Evolutionary conservation across 2,113 vertebrate genomes (phyloP).

Genomic region (Cepphus grylle): DNA sequence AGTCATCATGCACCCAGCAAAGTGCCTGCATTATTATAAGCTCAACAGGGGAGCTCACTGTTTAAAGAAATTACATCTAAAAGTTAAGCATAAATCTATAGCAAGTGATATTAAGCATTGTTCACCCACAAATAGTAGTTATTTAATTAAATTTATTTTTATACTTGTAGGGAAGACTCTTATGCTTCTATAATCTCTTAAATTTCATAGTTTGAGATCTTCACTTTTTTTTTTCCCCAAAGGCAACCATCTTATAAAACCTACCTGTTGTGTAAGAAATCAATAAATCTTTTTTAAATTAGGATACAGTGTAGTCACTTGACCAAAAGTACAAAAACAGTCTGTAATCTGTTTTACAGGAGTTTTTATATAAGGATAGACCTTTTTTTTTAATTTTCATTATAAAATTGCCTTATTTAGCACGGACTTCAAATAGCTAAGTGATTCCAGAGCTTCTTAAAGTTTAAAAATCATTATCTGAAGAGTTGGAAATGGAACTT

Average conservation of each 20-base stretch:
- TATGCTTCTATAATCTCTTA: neutral
- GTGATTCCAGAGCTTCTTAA: neutral
- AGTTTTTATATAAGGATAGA: neutral
- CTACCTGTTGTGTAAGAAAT: neutral
- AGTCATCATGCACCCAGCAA: constrained; percentile 97
- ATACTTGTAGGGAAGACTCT: neutral
- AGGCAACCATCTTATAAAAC: neutral
- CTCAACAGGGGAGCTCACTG: constrained; percentile 97
- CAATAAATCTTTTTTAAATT: neutral
- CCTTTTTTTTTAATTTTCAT: neutral
- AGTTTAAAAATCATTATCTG: neutral
- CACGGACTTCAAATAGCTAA: neutral
- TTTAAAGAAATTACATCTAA: constrained; percentile 26
- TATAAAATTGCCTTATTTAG: neutral
- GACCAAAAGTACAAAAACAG: neutral
- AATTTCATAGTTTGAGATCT: neutral
- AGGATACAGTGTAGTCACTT: neutral
- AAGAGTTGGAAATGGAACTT: neutral
- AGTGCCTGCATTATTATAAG: constrained; percentile 96
- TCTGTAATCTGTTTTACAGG: neutral
- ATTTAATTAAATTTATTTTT: neutral
- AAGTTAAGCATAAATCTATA: neutral
- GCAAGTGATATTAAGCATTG: neutral
- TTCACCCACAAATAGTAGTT: neutral
- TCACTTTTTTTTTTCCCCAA: neutral